A percentile compares a stretch with the other conserved stretches of the same genome.
These are phyloP conservation scores for Zonitis immaculata DNA, from an alignment of 2,888 invertebrate species.

Conservation along the genomic window DNA sequence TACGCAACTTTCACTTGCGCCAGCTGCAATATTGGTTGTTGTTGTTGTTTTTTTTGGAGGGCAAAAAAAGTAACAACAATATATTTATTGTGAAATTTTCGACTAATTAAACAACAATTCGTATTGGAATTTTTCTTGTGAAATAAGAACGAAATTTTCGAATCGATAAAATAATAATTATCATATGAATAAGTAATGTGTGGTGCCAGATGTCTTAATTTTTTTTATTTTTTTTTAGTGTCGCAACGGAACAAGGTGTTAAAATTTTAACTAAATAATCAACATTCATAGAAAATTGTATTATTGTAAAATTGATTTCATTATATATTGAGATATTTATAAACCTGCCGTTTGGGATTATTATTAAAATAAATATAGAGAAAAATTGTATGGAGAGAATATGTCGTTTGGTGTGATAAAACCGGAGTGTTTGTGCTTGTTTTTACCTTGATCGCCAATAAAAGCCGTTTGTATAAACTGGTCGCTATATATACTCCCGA, in stretches of 20 bases:
- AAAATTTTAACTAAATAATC: not conserved
- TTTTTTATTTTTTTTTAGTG: no score
- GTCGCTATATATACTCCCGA: conserved; percentile 19
- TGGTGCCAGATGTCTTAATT: not conserved
- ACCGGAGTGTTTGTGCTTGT: conserved; percentile 18
- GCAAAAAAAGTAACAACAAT: conserved; percentile 6
- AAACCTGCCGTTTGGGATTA: not conserved
- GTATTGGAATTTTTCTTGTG: no score
- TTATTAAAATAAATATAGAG: not conserved
- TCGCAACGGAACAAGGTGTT: not conserved
- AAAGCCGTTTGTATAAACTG: conserved; percentile 27
- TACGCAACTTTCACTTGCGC: conserved; percentile 31
- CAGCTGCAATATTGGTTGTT: no score
- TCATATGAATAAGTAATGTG: not conserved
- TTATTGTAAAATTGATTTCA: not conserved
- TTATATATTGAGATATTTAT: not conserved
- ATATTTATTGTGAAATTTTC: conserved; percentile 13
- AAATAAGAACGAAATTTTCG: not conserved
- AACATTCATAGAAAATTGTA: not conserved
- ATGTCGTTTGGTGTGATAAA: conserved; percentile 13
- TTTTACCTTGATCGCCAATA: conserved; percentile 22
- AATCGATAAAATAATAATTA: not conserved
- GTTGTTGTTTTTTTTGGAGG: not conserved
- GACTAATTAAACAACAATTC: no score
- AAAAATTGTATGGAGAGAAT: not conserved